phyloP scores from a whole-genome alignment of 2,113 vertebrate genomes.

The Pygoscelis adeliae region DNA sequence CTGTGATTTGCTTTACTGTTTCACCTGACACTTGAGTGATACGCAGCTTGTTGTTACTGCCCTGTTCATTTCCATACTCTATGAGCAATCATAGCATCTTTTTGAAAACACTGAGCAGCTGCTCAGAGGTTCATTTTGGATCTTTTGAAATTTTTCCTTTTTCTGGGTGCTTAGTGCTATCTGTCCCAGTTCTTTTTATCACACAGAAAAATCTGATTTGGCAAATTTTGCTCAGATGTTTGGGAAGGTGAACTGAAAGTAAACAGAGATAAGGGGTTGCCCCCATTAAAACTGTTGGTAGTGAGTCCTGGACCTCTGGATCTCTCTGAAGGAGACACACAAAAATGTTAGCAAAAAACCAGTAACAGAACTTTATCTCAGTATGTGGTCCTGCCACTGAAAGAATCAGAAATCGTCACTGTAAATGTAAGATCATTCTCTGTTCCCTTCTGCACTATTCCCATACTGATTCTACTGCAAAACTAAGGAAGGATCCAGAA shows the following conservation, averaged over 20 bases:
- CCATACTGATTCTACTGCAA: neutral
- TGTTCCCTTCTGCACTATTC: neutral
- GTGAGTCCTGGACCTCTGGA: neutral
- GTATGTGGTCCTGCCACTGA: fast-evolving
- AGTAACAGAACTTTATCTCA: neutral
- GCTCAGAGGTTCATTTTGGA: neutral
- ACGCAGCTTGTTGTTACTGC: neutral
- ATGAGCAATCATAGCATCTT: neutral
- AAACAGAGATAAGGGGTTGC: neutral
- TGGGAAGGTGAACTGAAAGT: neutral
- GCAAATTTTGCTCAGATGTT: neutral
- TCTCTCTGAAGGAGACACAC: neutral
- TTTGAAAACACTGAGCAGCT: neutral
- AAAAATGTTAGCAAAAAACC: neutral
- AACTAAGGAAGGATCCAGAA: neutral
- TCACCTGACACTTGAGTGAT: neutral
- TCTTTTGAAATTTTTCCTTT: neutral
- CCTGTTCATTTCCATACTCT: neutral
- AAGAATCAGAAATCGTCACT: neutral
- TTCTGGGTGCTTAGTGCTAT: neutral
- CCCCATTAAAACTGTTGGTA: neutral
- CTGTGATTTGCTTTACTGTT: neutral
- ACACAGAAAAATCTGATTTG: neutral
- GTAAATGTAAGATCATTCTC: neutral
- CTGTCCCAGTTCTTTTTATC: neutral